These are phyloP conservation scores for Yoshiicerus persimilis DNA, from an alignment of 1,140 invertebrate genomes.

Conservation along the genomic window DNA sequence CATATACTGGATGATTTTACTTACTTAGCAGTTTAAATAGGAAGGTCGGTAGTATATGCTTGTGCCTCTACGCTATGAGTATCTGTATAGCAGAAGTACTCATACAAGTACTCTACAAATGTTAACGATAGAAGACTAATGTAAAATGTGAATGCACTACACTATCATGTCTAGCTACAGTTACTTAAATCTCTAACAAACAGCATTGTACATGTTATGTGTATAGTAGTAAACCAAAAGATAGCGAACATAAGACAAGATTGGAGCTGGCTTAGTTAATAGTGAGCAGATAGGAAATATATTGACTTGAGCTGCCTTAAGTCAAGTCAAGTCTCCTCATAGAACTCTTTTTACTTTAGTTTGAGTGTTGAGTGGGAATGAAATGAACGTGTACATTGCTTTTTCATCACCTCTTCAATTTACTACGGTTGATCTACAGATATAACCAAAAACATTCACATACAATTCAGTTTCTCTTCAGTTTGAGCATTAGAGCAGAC, in stretches of 20 bases:
- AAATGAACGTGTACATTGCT: constrained; percentile 24
- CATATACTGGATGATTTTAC: too few relatives aligned
- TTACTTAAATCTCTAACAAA: background rate
- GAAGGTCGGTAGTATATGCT: too few relatives aligned
- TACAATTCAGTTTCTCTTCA: constrained; percentile 10
- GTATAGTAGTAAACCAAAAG: background rate
- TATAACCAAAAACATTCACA: constrained; percentile 17
- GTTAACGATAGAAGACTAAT: background rate
- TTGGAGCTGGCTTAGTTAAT: background rate
- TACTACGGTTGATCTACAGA: constrained; percentile 16
- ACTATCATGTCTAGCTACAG: background rate
- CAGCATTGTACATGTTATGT: too few relatives aligned
- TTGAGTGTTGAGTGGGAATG: constrained; percentile 21
- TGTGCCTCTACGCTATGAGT: too few relatives aligned
- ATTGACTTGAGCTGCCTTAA: background rate
- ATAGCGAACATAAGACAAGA: background rate
- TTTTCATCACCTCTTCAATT: constrained; percentile 30
- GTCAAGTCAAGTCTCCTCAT: background rate
- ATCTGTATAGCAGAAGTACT: background rate
- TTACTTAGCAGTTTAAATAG: too few relatives aligned
- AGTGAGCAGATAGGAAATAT: background rate
- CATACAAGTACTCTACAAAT: background rate
- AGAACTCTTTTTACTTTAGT: constrained; percentile 5
- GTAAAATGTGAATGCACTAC: background rate
- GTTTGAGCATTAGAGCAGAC: constrained; percentile 8